phyloP scores from a whole-genome alignment of 2,113 vertebrate species.

The Brachypodius melanocephalos region DNA sequence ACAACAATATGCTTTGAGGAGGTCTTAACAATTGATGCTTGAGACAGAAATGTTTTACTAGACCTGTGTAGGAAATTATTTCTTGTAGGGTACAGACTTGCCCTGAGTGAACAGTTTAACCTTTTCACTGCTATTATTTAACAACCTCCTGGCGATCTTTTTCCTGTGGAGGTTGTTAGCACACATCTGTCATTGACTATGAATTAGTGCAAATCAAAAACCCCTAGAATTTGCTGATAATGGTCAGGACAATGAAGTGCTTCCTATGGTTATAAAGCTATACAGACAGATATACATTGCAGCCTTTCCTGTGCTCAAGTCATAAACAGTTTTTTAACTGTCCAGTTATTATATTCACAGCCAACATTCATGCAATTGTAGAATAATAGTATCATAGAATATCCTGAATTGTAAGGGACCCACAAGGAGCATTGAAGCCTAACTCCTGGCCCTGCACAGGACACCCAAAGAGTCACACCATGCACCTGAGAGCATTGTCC shows the following conservation, averaged over 20 bases:
- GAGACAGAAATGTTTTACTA: not conserved
- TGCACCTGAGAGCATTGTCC: not conserved
- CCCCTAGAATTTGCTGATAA: not conserved
- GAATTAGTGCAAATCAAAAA: not conserved
- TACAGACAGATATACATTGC: not conserved
- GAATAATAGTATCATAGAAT: not conserved
- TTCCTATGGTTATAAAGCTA: not conserved
- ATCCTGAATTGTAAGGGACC: not conserved
- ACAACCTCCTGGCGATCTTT: not conserved
- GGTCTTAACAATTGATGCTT: not conserved
- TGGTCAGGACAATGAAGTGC: not conserved
- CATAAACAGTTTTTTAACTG: not conserved
- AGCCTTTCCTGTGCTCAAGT: not conserved
- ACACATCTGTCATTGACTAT: not conserved
- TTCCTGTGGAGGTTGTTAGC: not conserved
- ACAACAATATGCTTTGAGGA: not conserved
- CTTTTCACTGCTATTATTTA: not conserved
- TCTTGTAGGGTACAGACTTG: not conserved
- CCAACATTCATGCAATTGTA: not conserved
- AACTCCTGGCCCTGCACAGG: not conserved
- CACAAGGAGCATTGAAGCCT: not conserved
- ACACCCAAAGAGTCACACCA: not conserved
- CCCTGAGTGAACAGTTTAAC: not conserved
- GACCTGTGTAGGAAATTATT: not conserved
- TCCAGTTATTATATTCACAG: not conserved